Evolutionary conservation across 1,140 invertebrate genomes (phyloP).

Genomic region (Holcopasites calliopsidis): DNA sequence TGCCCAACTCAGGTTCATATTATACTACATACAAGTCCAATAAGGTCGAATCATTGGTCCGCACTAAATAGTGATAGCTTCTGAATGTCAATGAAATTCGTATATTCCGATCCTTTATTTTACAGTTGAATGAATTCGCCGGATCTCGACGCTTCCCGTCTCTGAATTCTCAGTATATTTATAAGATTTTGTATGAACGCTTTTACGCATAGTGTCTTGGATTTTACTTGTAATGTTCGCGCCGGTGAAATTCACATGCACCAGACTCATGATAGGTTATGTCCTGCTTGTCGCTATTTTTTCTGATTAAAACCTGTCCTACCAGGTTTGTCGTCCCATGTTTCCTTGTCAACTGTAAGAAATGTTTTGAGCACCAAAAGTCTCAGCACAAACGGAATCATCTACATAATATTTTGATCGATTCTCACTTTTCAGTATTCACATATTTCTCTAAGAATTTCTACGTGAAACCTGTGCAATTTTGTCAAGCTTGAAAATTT

Average conservation of each 20-base stretch:
- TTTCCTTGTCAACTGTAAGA: neutral
- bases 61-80: too few species aligned
- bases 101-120: neutral
- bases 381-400: neutral
- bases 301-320: slow-evolving; percentile 10
- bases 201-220: neutral
- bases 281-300: too few species aligned
- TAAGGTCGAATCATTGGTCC: slow-evolving; percentile 4
- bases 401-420: neutral
- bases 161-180: too few species aligned
- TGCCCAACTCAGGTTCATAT: too few species aligned
- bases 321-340: neutral
- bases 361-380: neutral
- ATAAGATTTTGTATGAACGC: neutral
- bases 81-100: neutral
- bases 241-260: neutral
- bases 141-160: too few species aligned
- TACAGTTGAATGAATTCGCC: too few species aligned
- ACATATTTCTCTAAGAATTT: too few species aligned
- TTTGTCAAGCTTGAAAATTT: too few species aligned
- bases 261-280: too few species aligned
- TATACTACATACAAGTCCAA: neutral
- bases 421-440: neutral
- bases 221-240: neutral
- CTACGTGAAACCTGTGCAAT: too few species aligned